Conservation (phyloP, 2,888 invertebrate species). For the Lithophane semibrunnea region DNA sequence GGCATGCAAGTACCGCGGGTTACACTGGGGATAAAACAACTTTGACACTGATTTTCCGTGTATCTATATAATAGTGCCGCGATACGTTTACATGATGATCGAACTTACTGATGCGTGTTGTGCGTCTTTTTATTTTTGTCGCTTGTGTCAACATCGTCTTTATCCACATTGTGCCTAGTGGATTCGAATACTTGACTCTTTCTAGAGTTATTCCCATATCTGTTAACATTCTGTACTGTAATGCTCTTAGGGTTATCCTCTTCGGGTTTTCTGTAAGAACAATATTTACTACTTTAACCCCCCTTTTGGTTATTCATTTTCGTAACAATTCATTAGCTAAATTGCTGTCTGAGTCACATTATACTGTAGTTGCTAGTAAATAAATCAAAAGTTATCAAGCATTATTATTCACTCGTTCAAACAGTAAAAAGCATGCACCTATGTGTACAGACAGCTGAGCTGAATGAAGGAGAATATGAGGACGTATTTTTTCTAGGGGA, state of each 20-base stretch:
- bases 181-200: slow-evolving; percentile 93
- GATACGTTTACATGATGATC: slow-evolving; percentile 63
- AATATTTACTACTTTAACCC: slow-evolving; percentile 74
- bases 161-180: slow-evolving; percentile 93
- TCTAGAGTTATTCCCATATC: slow-evolving; percentile 87
- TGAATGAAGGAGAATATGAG: slow-evolving; percentile 15
- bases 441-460: slow-evolving; percentile 30
- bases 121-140: slow-evolving; percentile 91
- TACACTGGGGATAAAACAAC: slow-evolving; percentile 63
- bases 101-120: slow-evolving; percentile 86
- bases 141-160: slow-evolving; percentile 93
- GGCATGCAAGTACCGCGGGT: slow-evolving; percentile 42
- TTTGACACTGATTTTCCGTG: slow-evolving; percentile 71
- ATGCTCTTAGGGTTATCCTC: slow-evolving; percentile 87
- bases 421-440: slow-evolving; percentile 61
- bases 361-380: slow-evolving; percentile 43
- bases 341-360: slow-evolving; percentile 26
- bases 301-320: slow-evolving; percentile 52
- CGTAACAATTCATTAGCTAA: slow-evolving; percentile 36
- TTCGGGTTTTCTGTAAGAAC: slow-evolving; percentile 88
- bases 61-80: slow-evolving; percentile 57
- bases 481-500: neutral
- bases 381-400: slow-evolving; percentile 60
- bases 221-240: slow-evolving; percentile 86
- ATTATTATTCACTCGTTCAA: slow-evolving; percentile 63